A percentile compares a stretch with the other conserved stretches of the same genome.
phyloP scores from a whole-genome alignment of 1,140 invertebrate species.

The Ladona fulva region DNA sequence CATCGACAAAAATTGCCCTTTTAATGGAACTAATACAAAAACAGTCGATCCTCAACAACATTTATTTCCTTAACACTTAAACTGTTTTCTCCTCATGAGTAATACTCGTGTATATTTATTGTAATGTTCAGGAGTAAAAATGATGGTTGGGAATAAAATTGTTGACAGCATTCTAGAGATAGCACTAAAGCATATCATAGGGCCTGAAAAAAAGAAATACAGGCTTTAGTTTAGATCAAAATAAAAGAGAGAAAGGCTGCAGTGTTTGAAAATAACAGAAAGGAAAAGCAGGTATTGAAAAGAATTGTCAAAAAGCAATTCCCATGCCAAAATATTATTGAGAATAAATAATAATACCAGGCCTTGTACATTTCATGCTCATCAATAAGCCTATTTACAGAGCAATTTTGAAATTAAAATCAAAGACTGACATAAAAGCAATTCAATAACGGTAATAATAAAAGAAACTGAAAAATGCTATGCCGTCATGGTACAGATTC shows the following conservation, averaged over 20 bases:
- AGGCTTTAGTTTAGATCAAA: slow-evolving; percentile 11
- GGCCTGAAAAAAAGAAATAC: slow-evolving; percentile 11
- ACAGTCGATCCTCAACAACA: neutral
- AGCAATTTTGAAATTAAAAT: neutral
- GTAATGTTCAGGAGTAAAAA: slow-evolving; percentile 1
- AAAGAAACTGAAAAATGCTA: too few species aligned
- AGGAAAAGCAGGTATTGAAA: slow-evolving; percentile 6
- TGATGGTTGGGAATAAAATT: slow-evolving; percentile 2
- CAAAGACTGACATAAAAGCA: neutral
- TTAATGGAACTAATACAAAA: neutral
- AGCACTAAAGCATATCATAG: slow-evolving; percentile 12
- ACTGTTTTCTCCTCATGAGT: neutral
- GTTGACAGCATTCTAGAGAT: neutral
- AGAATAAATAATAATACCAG: neutral
- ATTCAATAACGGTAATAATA: neutral
- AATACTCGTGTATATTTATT: neutral
- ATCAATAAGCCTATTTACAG: neutral
- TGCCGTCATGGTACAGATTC: neutral
- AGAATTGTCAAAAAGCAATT: slow-evolving; percentile 2
- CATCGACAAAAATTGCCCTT: neutral
- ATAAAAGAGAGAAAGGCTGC: neutral
- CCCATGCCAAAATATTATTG: neutral
- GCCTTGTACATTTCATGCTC: neutral
- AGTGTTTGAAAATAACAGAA: slow-evolving; percentile 12
- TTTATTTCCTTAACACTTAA: neutral